Conservation (phyloP, 2,113 vertebrate genomes). For the Osmerus eperlanus region DNA sequence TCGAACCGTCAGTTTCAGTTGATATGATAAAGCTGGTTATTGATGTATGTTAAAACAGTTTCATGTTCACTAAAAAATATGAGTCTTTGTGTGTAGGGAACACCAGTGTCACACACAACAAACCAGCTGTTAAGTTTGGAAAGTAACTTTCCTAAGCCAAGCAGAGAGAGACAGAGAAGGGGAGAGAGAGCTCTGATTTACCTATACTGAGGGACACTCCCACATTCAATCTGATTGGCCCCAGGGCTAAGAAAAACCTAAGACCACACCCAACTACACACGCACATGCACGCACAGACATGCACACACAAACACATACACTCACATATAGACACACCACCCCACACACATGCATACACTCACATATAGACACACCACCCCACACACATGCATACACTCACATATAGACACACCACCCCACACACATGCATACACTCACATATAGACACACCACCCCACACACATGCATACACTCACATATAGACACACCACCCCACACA, state of each 20-base stretch:
- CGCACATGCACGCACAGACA: background rate
- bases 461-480: background rate
- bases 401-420: background rate
- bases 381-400: background rate
- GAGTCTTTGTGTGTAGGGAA: background rate
- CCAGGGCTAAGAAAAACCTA: background rate
- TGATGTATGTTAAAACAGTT: slow-evolving; percentile 6
- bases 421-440: background rate
- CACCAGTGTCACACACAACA: background rate
- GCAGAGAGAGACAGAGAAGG: background rate
- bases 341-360: background rate
- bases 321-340: background rate
- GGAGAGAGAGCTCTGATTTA: background rate
- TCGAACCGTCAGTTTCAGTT: too few species aligned
- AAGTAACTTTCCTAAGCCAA: background rate
- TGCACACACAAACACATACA: background rate
- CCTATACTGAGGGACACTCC: background rate
- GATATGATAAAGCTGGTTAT: background rate
- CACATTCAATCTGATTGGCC: slow-evolving; percentile 7
- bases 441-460: background rate
- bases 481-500: background rate
- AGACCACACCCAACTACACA: background rate
- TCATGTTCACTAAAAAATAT: background rate
- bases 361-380: background rate
- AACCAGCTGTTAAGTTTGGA: too few species aligned